phyloP scores from a whole-genome alignment of 2,888 invertebrate genomes.

The Dryocosmus kuriphilus region DNA sequence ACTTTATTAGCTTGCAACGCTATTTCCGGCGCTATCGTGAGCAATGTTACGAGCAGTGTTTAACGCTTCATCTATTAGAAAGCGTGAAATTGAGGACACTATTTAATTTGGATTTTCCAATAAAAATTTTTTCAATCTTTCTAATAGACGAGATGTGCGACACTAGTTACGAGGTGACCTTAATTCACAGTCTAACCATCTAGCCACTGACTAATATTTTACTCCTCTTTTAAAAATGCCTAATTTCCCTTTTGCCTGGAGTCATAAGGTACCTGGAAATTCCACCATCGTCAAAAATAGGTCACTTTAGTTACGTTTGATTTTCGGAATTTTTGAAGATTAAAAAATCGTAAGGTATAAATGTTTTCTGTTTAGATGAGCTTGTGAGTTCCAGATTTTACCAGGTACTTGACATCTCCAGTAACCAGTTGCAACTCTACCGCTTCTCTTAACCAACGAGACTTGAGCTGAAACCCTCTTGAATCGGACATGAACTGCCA shows the following conservation, averaged over 20 bases:
- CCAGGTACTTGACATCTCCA: slow-evolving; percentile 36
- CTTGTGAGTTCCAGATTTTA: slow-evolving; percentile 7
- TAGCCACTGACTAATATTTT: slow-evolving; percentile 56
- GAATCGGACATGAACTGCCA: slow-evolving; percentile 46
- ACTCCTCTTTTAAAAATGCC: slow-evolving; percentile 36
- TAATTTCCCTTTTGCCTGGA: slow-evolving; percentile 39
- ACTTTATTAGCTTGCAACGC: slow-evolving; percentile 9
- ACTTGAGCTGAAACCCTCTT: slow-evolving; percentile 38
- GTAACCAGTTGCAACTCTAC: slow-evolving; percentile 12
- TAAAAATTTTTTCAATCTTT: neutral
- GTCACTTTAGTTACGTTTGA: slow-evolving; percentile 26
- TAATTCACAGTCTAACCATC: slow-evolving; percentile 45
- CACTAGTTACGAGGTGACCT: slow-evolving; percentile 5
- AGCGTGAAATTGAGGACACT: neutral
- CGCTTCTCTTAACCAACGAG: slow-evolving; percentile 22
- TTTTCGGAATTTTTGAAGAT: slow-evolving; percentile 12
- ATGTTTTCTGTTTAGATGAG: neutral
- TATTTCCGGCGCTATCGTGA: slow-evolving; percentile 46
- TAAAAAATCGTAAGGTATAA: slow-evolving; percentile 9
- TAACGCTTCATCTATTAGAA: neutral
- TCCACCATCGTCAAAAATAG: slow-evolving; percentile 24
- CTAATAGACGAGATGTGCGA: neutral
- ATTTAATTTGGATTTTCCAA: too few relatives aligned
- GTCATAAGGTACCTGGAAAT: slow-evolving; percentile 22
- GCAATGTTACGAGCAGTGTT: slow-evolving; percentile 45